Evolutionary conservation across 2,797 vertebrate species (phyloP), one percentile per base, ranked within the genome.

Genomic region (Carcharodon carcharias): DNA sequence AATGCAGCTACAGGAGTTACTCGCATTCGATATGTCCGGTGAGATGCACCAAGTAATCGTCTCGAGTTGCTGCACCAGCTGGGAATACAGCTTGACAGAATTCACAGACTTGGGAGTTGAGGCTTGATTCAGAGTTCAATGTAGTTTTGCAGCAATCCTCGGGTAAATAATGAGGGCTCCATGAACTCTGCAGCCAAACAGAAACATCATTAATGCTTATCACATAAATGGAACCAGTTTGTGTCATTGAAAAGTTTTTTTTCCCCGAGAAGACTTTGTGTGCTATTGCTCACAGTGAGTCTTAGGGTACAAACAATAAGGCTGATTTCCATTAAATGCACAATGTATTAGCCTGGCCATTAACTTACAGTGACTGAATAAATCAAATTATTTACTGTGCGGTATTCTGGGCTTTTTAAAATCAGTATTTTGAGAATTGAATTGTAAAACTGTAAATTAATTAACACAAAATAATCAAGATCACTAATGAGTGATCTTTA

Each of bases 51-150:
- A 98, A 96, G 96, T 97, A 98, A 23, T 98, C 98, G 18, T 97
- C 97, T 50, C 96, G 97, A 80, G 98, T 98, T 12, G 97, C 97
- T 0, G 98, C 96, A 0, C 97, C 97, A 58, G 97, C 97, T 0
- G 98, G 98, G 96, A 98, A 98, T 69, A 98, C 96, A 0, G 98
- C 98, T 61, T 97, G 97, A 97, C 98, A 99, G 96, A 98, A 98
- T 16, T 98, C 98, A 26, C 98, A 98, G 94, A 98, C 96, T 0
- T 97, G 97, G 58, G 98, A 98, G 96, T 98, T 98, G 80, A 98
- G 97, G 0, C 97, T 97, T 5, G 97, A 96, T 0, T 97, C 97
- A 0, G 98, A 97, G 97, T 97, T 0, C 12, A 97, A 73, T 21
- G 96, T 96, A 0, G 96, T 77, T 0, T 96, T 77, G 1, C 96